phyloP scores from a whole-genome alignment of 2,113 vertebrate species.

The Macquaria ambigua region DNA sequence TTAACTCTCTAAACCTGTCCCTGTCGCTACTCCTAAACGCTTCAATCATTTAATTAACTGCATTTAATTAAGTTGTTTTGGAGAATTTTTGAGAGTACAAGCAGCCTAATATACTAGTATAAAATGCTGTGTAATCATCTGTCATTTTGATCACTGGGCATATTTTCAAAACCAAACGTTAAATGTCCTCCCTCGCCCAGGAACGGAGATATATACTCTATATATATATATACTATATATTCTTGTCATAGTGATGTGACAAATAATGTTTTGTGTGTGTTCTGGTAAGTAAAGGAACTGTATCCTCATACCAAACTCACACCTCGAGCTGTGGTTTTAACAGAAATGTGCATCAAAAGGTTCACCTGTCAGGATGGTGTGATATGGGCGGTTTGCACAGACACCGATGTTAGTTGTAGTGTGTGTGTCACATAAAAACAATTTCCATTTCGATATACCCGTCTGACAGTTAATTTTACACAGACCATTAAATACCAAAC shows the following conservation, averaged over 20 bases:
- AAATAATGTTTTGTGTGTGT: neutral
- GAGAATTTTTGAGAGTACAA: neutral
- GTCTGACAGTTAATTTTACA: neutral
- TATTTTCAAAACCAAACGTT: neutral
- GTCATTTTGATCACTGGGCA: neutral
- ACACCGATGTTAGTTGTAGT: neutral
- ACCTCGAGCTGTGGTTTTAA: neutral
- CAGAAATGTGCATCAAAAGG: neutral
- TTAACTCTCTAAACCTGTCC: too few species aligned
- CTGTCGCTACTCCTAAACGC: too few species aligned
- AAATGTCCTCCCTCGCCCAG: too few species aligned
- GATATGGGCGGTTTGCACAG: neutral
- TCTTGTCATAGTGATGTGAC: neutral
- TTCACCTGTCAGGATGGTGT: neutral
- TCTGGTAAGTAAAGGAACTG: neutral
- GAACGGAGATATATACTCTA: too few species aligned
- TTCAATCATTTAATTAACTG: too few species aligned
- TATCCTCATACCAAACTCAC: conserved; percentile 60
- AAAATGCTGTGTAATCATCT: neutral
- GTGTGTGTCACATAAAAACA: neutral
- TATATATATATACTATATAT: too few species aligned
- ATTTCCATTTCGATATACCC: neutral
- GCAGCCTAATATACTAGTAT: neutral
- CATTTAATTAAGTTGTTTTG: neutral
- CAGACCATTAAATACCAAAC: neutral